Percentiles rank a stretch among this genome's conserved stretches.
Evolutionary conservation across 2,797 vertebrate genomes (phyloP).

Genomic region (Falco biarmicus): DNA sequence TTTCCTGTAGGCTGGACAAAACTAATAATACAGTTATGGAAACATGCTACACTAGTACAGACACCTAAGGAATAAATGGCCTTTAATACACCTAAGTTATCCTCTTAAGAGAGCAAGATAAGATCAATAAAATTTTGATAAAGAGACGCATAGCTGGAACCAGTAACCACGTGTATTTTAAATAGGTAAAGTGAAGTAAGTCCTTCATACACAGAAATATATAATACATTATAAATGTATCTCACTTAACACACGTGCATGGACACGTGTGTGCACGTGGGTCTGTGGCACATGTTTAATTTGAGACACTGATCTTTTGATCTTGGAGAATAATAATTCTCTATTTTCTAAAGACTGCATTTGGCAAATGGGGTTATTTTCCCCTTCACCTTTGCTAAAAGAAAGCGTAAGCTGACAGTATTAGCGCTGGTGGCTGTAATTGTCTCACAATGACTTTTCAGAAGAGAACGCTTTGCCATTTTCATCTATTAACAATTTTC

Average conservation of each 20-base stretch:
- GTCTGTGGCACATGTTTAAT: rapidly evolving
- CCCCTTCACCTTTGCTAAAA: not conserved
- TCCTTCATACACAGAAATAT: rapidly evolving
- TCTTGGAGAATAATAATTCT: not conserved
- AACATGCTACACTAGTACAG: not conserved
- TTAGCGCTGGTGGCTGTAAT: not conserved
- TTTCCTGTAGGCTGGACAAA: constrained; percentile 61
- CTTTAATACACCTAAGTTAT: not conserved
- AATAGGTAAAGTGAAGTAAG: not conserved
- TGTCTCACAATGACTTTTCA: not conserved
- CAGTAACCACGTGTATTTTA: rapidly evolving
- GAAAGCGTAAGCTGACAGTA: not conserved
- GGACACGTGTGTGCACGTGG: not conserved
- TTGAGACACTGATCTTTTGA: not conserved
- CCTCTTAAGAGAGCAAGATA: rapidly evolving
- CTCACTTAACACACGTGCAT: rapidly evolving
- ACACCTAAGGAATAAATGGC: not conserved
- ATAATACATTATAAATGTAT: rapidly evolving
- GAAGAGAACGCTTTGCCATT: not conserved
- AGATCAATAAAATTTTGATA: rapidly evolving
- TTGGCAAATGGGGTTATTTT: not conserved
- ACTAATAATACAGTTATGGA: constrained; percentile 35
- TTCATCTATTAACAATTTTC: not conserved
- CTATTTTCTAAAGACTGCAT: not conserved
- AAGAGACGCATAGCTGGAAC: not conserved